Percentiles rank a stretch among this genome's conserved stretches.
Conservation (phyloP, 2,113 vertebrate species). For the Larimichthys crocea region DNA sequence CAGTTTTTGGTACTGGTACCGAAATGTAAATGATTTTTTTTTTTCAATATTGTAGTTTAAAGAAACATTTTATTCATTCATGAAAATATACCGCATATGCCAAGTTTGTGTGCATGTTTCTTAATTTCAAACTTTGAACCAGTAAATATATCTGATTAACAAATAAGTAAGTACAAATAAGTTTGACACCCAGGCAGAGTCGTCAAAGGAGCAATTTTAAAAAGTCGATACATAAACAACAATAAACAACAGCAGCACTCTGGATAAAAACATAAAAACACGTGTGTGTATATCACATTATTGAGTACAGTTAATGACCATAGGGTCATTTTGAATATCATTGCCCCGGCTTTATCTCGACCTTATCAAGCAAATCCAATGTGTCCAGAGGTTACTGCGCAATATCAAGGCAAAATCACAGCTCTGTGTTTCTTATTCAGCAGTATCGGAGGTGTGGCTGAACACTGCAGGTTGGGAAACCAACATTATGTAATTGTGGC, state of each 20-base stretch:
- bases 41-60: not conserved
- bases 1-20: not conserved
- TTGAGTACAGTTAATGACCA: not conserved
- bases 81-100: not conserved
- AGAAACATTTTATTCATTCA: not conserved
- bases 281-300: not conserved
- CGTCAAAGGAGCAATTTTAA: too few species aligned
- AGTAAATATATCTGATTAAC: not conserved
- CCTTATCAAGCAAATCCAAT: slow-evolving; percentile 29
- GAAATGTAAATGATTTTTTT: not conserved
- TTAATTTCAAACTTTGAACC: too few species aligned
- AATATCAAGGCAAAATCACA: slow-evolving; percentile 8
- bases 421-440: slow-evolving; percentile 37
- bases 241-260: not conserved
- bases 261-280: not conserved
- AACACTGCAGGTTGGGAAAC: slow-evolving; percentile 19
- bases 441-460: slow-evolving; percentile 64
- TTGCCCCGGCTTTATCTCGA: slow-evolving; percentile 19
- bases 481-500: slow-evolving; percentile 43
- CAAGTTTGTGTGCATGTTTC: too few species aligned
- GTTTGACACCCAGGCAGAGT: not conserved
- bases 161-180: not conserved
- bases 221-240: not conserved
- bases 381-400: slow-evolving; percentile 25
- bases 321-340: not conserved